A percentile compares a stretch with the other conserved stretches of the same genome.
Evolutionary conservation across 2,888 invertebrate genomes (phyloP).

Genomic region (Baronia brevicornis): DNA sequence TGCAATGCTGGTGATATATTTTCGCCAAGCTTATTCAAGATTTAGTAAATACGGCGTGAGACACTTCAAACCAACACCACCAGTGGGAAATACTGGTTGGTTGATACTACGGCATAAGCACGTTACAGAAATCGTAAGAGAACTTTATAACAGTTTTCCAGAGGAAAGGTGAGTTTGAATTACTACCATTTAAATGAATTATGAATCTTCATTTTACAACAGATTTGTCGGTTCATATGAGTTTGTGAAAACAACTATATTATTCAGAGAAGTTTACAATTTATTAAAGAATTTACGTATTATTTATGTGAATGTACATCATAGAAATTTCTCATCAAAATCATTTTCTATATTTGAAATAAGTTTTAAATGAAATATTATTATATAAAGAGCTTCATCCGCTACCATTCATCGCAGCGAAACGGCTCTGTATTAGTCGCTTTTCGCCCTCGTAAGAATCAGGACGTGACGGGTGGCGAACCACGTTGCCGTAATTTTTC

Average conservation of each 20-base stretch:
- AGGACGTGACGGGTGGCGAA: too few relatives aligned
- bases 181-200: conserved; percentile 40
- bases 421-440: too few relatives aligned
- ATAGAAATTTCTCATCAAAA: too few relatives aligned
- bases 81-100: conserved; percentile 32
- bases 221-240: conserved; percentile 55
- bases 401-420: too few relatives aligned
- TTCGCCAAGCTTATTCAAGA: conserved; percentile 25
- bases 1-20: conserved; percentile 23
- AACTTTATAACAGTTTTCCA: conserved; percentile 30
- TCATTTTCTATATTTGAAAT: too few relatives aligned
- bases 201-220: neutral
- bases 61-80: conserved; percentile 24
- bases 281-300: too few relatives aligned
- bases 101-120: conserved; percentile 21
- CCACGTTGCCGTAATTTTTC: too few relatives aligned
- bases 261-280: conserved; percentile 61
- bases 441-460: too few relatives aligned
- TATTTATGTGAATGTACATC: too few relatives aligned
- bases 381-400: too few relatives aligned
- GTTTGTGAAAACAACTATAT: conserved; percentile 39
- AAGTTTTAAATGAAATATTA: too few relatives aligned
- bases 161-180: conserved; percentile 36
- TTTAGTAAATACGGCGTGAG: conserved; percentile 34
- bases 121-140: conserved; percentile 21